A percentile compares a stretch with the other conserved stretches of the same genome.
phyloP scores from a whole-genome alignment of 2,888 invertebrate genomes.

The Cephalotes varians region DNA sequence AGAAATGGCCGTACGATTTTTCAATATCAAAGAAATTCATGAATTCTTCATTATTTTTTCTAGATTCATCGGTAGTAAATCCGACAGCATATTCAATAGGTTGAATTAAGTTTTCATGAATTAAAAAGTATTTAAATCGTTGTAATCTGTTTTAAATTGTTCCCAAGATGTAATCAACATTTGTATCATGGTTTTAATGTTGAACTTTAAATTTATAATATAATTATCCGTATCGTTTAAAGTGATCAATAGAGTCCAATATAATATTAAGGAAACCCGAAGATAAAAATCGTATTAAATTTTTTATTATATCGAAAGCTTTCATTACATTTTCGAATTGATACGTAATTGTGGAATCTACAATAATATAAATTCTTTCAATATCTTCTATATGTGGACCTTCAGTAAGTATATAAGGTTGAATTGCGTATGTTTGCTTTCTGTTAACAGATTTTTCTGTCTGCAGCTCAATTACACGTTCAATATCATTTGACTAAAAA shows the following conservation, averaged over 20 bases:
- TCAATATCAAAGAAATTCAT: not conserved
- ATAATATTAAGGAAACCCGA: not conserved
- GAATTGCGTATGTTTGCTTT: not conserved
- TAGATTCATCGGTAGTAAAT: not conserved
- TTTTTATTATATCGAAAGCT: not conserved
- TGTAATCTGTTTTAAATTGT: not conserved
- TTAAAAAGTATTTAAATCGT: conserved; percentile 9
- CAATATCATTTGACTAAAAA: conserved; percentile 19
- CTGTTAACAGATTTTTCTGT: not conserved
- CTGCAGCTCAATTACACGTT: not conserved
- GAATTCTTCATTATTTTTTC: conserved; percentile 14
- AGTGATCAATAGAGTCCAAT: not conserved
- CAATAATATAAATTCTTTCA: conserved; percentile 1
- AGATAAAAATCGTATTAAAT: not conserved
- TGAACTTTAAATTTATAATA: not conserved
- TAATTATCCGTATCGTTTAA: not conserved
- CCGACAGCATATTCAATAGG: not conserved
- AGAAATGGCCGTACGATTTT: not conserved
- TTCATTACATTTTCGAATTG: not conserved
- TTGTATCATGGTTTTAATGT: not conserved
- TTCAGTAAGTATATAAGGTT: not conserved
- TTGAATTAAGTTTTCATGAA: not conserved
- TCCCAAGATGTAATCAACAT: not conserved
- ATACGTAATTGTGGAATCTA: not conserved
- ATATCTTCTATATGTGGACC: not conserved